Percentiles rank a stretch among this genome's conserved stretches.
Conservation (phyloP, 2,113 vertebrate species). For the Zosterops lateralis region DNA sequence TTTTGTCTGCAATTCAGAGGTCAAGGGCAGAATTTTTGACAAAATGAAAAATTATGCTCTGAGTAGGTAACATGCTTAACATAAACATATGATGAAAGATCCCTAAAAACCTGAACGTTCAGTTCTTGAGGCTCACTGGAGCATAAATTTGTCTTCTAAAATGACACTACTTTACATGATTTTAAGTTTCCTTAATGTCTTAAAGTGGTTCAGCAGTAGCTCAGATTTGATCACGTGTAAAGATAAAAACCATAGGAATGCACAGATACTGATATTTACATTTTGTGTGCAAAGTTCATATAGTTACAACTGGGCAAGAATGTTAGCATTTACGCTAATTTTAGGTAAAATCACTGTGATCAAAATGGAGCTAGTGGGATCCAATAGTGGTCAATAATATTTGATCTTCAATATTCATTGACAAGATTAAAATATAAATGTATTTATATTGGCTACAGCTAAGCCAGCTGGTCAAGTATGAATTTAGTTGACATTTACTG, state of each 20-base stretch:
- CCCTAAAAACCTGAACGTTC: not conserved
- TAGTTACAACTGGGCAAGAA: not conserved
- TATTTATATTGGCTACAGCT: not conserved
- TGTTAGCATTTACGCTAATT: not conserved
- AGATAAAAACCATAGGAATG: constrained; percentile 13
- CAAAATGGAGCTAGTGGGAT: not conserved
- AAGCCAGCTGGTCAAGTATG: not conserved
- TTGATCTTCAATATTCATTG: not conserved
- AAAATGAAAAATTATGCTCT: not conserved
- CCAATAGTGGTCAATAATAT: not conserved
- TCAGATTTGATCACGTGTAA: not conserved
- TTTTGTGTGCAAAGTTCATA: not conserved
- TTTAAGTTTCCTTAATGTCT: constrained; percentile 28
- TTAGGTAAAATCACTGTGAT: not conserved
- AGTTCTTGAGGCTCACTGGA: not conserved
- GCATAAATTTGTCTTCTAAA: constrained; percentile 26
- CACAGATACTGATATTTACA: not conserved
- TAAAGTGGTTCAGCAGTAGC: not conserved
- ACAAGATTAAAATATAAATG: not conserved
- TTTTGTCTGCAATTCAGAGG: not conserved
- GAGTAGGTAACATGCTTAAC: not conserved
- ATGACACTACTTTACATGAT: not conserved
- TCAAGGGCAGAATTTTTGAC: not conserved
- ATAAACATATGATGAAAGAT: constrained; percentile 24
- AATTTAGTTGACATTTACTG: constrained; percentile 14